Evolutionary conservation across 53 echinoderm and acorn worm species (phyloP), one percentile per base, ranked within the genome.

Genomic region (Holothuria leucospilota): DNA sequence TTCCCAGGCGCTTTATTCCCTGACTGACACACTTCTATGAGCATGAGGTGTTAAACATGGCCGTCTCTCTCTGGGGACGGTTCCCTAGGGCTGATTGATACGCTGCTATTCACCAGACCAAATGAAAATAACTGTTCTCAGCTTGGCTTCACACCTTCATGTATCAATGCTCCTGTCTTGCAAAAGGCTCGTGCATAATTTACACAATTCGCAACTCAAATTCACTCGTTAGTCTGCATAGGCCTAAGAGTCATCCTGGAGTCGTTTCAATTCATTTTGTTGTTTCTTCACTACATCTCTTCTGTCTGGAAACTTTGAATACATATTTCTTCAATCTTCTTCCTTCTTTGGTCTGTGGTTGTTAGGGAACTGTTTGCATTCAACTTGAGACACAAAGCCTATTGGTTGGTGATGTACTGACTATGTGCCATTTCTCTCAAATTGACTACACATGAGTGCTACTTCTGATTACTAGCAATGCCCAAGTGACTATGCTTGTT

Each of bases 181-280:
- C 68, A 83, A 83, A 83, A 83, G 84, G 84, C 84, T 83, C 26
- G 27, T 83, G 84, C 84, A 83, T 83, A 83, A 83, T 83, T 83
- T 66, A 83, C 49, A 51, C 63, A 27, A 67, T 83, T 83, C 84
- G 28, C 84, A 66, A 60, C 81, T 81, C 20, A 62, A 81, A 81
- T 60, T 34, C 62, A 26, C 63, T 62, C 80, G 28, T 59, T 60
- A 58, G 28, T 80, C 61, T 60, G 80, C 53, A 80, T 80, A 80
- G 24, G 75, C 75, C n/a, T 75, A 75, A 52, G 49, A 75, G 68
- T 67, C 28, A 14, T 38, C 68, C 38, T 68, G 38, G 39, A 39
- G 42, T 74, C 85, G 68, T 59, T n/a, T 46, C 85, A 8, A 64
- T 41, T 39, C 12, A n/a, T 82, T 81, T 64, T 82, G 46, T 60